Conservation (phyloP, 2,797 vertebrate species). For the Lepilemur ruficaudatus region DNA sequence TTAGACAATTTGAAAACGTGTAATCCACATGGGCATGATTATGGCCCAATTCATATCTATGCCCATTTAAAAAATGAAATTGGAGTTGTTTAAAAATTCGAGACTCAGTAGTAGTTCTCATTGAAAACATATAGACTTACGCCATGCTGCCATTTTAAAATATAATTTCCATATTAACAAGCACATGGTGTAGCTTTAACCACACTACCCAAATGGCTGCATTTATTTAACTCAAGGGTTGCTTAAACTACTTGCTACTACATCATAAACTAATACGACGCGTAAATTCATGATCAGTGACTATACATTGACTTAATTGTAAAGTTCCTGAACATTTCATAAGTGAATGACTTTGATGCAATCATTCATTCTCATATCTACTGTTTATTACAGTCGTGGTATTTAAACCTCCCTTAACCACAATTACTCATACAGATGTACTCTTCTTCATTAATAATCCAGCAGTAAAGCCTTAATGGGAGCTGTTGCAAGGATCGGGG, state of each 20-base stretch:
- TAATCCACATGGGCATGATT: neutral
- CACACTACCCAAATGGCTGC: neutral
- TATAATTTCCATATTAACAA: neutral
- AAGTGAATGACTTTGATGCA: constrained; percentile 43
- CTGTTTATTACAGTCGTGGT: constrained; percentile 8
- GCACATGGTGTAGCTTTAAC: neutral
- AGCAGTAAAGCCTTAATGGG: constrained; percentile 63
- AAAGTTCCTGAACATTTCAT: constrained; percentile 53
- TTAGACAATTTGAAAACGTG: constrained; percentile 41
- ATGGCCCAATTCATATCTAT: neutral
- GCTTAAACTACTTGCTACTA: neutral
- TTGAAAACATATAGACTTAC: neutral
- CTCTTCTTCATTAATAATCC: constrained; percentile 58
- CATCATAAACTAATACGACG: neutral
- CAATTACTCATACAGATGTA: constrained; percentile 15
- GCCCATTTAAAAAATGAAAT: constrained; percentile 26
- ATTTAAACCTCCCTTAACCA: constrained; percentile 61
- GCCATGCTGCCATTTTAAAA: neutral
- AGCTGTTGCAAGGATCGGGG: constrained; percentile 37
- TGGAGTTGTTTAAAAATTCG: neutral
- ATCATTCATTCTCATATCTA: constrained; percentile 62
- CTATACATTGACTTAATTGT: constrained; percentile 15
- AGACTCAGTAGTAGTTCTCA: neutral
- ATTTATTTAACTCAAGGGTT: neutral
- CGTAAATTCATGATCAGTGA: neutral